These are phyloP conservation scores for Gopherus flavomarginatus DNA, from an alignment of 2,113 vertebrate species.

Conservation along the genomic window DNA sequence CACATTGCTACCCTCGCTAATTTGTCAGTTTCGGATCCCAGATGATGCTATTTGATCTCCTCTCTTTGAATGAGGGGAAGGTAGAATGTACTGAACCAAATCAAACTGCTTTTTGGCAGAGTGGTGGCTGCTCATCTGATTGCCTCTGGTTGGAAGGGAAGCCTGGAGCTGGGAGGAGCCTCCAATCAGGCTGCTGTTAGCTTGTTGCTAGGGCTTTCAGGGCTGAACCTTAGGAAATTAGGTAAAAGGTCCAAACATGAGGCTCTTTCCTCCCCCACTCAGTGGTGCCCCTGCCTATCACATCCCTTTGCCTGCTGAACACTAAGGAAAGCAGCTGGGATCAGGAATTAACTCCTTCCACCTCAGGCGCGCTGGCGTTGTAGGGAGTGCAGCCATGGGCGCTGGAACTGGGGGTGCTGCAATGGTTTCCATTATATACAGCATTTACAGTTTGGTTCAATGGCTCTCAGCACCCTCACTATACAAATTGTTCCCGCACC, in stretches of 20 bases:
- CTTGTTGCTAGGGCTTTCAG: slow-evolving; percentile 31
- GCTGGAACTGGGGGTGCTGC: too few species aligned
- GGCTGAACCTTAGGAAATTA: slow-evolving; percentile 60
- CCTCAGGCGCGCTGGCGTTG: neutral
- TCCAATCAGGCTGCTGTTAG: neutral
- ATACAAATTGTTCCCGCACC: too few species aligned
- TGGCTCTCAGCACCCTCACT: too few species aligned
- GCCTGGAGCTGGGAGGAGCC: fast-evolving
- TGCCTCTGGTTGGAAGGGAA: neutral
- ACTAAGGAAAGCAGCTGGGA: slow-evolving; percentile 36
- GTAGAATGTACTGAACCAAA: slow-evolving; percentile 5
- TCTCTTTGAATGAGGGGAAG: neutral
- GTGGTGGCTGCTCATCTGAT: neutral
- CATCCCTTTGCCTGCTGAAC: slow-evolving; percentile 50
- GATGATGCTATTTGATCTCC: neutral
- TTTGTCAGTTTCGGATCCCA: neutral
- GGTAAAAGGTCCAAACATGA: slow-evolving; percentile 51
- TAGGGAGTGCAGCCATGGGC: neutral
- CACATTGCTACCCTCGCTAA: neutral
- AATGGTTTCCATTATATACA: too few species aligned
- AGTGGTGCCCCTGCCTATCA: slow-evolving; percentile 49
- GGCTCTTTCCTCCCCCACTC: neutral
- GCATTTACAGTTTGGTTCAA: too few species aligned
- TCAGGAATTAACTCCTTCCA: neutral
- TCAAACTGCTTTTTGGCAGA: fast-evolving